Percentiles rank a stretch among this genome's conserved stretches.
phyloP scores from a whole-genome alignment of 1,140 invertebrate species.

The Macrobrachium rosenbergii region DNA sequence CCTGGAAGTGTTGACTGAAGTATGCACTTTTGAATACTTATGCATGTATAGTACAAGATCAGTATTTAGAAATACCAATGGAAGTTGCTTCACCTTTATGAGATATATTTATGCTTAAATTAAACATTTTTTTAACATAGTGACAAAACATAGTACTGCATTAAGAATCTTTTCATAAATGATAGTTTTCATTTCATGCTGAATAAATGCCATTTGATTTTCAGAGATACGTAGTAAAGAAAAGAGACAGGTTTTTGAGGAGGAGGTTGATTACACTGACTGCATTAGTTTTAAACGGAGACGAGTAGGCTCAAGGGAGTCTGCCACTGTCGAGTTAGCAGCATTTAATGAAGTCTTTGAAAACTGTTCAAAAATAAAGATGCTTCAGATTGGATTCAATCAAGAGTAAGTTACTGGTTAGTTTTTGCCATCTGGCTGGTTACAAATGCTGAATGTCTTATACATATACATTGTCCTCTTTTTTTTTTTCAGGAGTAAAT shows the following conservation, averaged over 20 bases:
- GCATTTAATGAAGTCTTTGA: constrained; percentile 50
- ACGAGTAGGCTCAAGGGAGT: neutral
- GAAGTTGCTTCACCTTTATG: no score
- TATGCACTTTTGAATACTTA: no score
- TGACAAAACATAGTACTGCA: no score
- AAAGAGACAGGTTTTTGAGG: neutral
- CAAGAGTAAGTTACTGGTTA: neutral
- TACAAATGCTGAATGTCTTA: neutral
- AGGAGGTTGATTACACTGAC: neutral
- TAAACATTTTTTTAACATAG: no score
- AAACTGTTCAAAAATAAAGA: constrained; percentile 34
- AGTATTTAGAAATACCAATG: no score
- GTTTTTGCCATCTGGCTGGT: neutral
- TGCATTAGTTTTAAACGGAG: constrained; percentile 16
- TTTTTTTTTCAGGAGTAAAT: neutral
- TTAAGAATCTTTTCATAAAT: no score
- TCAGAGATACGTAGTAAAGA: neutral
- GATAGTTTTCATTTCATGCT: neutral
- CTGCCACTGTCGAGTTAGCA: neutral
- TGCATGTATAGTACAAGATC: no score
- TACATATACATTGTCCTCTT: neutral
- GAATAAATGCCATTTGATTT: neutral
- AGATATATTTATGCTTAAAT: no score
- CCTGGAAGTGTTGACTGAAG: no score
- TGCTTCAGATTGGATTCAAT: constrained; percentile 52